phyloP scores from a whole-genome alignment of 2,113 vertebrate species.

The Eidolon helvum region DNA sequence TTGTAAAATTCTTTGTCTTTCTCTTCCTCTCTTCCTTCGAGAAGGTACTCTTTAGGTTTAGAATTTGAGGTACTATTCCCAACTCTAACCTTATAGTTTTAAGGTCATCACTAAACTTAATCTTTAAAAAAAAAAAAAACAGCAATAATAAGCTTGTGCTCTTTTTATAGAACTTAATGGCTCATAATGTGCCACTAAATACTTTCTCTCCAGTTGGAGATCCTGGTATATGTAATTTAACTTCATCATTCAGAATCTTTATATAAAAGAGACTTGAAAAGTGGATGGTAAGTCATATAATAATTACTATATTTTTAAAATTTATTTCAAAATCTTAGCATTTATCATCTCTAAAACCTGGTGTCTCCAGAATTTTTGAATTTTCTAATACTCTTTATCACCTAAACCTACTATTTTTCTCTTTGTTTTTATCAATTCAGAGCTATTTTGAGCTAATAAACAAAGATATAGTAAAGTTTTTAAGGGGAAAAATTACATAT shows the following conservation, averaged over 20 bases:
- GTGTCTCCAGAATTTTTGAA: not conserved
- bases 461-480: constrained; percentile 30
- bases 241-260: not conserved
- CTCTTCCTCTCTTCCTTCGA: not conserved
- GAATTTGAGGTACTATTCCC: not conserved
- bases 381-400: not conserved
- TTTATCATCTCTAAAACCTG: constrained; percentile 23
- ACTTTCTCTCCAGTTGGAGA: not conserved
- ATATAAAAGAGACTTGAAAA: not conserved
- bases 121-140: fast-evolving
- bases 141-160: not conserved
- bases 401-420: not conserved
- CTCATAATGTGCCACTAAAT: not conserved
- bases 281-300: not conserved
- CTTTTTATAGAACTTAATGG: not conserved
- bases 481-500: not conserved
- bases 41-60: not conserved
- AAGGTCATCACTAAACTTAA: not conserved
- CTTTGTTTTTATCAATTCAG: not conserved
- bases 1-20: not conserved
- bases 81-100: not conserved
- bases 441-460: constrained; percentile 4
- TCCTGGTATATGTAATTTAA: not conserved
- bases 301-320: not conserved
- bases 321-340: not conserved